Evolutionary conservation across 2,797 vertebrate species (phyloP).

Genomic region (Garrulus glandarius): DNA sequence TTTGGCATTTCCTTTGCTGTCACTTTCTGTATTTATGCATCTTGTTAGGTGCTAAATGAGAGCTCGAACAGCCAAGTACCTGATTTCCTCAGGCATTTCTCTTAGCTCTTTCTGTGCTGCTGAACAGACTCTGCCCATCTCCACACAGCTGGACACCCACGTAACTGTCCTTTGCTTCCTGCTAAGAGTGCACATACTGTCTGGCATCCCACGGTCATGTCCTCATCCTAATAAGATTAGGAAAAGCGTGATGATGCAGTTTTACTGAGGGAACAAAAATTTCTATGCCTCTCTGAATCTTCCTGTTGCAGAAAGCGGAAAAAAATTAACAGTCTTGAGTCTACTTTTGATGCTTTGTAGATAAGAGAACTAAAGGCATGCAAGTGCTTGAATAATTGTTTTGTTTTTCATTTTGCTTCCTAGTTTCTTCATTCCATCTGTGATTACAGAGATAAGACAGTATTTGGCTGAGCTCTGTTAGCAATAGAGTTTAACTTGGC

Average conservation of each 20-base stretch:
- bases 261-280: background rate
- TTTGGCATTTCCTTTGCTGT: constrained; percentile 12
- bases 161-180: background rate
- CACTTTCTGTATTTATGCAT: background rate
- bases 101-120: background rate
- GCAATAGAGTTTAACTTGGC: background rate
- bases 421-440: background rate
- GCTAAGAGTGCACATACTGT: background rate
- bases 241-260: background rate
- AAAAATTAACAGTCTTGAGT: background rate
- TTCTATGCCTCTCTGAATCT: background rate
- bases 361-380: background rate
- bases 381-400: background rate
- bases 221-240: background rate
- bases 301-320: background rate
- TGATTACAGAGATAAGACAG: background rate
- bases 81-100: background rate
- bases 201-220: background rate
- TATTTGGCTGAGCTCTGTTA: background rate
- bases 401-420: background rate
- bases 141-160: background rate
- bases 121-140: background rate
- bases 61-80: background rate
- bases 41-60: background rate
- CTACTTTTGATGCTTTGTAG: background rate